phyloP scores from a whole-genome alignment of 1,140 invertebrate species.

The Tetramorium alpestre region DNA sequence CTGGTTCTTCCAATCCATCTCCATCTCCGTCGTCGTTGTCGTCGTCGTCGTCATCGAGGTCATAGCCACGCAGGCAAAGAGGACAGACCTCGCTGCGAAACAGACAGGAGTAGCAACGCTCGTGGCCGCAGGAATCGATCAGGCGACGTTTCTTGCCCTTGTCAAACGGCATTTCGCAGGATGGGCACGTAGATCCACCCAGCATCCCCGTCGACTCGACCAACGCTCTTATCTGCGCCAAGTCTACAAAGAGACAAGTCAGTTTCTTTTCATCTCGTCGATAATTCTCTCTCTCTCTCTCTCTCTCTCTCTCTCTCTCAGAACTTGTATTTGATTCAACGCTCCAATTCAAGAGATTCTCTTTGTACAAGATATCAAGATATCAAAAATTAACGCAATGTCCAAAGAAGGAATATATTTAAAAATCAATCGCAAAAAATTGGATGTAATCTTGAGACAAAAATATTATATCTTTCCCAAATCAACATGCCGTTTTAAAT shows the following conservation, averaged over 20 bases:
- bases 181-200: constrained; percentile 90
- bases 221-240: constrained; percentile 90
- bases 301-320: not conserved
- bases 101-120: constrained; percentile 97
- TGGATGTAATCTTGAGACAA: not conserved
- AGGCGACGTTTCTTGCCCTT: constrained; percentile 97
- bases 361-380: not conserved
- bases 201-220: constrained; percentile 89
- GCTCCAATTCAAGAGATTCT: no score
- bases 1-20: constrained; percentile 68
- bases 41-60: constrained; percentile 73
- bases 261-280: no score
- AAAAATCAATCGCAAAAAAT: not conserved
- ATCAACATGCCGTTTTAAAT: not conserved
- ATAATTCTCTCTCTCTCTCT: not conserved
- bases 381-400: not conserved
- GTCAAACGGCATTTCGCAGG: constrained; percentile 96
- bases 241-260: constrained; percentile 86
- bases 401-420: no score
- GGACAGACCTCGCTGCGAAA: constrained; percentile 96
- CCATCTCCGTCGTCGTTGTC: constrained; percentile 75
- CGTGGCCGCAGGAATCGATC: constrained; percentile 97
- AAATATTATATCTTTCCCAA: not conserved
- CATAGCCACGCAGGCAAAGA: constrained; percentile 87
- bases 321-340: no score